Evolutionary conservation across 2,888 invertebrate genomes (phyloP).

Genomic region (Cheilosia scutellata): DNA sequence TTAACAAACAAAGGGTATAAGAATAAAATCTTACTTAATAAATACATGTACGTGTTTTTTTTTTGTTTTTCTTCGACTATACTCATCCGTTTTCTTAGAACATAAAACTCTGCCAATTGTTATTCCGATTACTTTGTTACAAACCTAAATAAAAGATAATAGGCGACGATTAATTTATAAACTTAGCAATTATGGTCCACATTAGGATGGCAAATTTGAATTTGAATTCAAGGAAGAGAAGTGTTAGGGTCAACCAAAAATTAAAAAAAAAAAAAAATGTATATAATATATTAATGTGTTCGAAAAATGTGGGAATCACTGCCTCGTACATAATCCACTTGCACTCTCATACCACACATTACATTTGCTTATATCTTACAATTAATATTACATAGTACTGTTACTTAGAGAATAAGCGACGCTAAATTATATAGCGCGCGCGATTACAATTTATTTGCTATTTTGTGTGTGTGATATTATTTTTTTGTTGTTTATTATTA

Average conservation of each 20-base stretch:
- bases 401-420: constrained; percentile 72
- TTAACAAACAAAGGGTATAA: constrained; percentile 23
- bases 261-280: neutral
- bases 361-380: constrained; percentile 64
- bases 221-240: constrained; percentile 54
- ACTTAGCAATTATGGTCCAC: constrained; percentile 66
- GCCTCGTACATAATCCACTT: constrained; percentile 11
- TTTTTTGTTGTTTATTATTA: constrained; percentile 51
- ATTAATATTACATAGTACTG: constrained; percentile 68
- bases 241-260: constrained; percentile 22
- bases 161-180: constrained; percentile 23
- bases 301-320: constrained; percentile 7
- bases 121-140: constrained; percentile 43
- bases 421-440: constrained; percentile 50
- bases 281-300: constrained; percentile 2
- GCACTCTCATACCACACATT: constrained; percentile 46
- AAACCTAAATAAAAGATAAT: neutral
- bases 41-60: constrained; percentile 51
- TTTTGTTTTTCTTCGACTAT: constrained; percentile 6
- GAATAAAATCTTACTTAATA: constrained; percentile 41
- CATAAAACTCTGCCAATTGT: constrained; percentile 17
- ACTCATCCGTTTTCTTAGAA: neutral
- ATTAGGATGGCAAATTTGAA: constrained; percentile 72
- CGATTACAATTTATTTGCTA: constrained; percentile 72
- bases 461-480: constrained; percentile 64